Evolutionary conservation across 2,797 vertebrate species (phyloP).

Genomic region (Bradypus variegatus): DNA sequence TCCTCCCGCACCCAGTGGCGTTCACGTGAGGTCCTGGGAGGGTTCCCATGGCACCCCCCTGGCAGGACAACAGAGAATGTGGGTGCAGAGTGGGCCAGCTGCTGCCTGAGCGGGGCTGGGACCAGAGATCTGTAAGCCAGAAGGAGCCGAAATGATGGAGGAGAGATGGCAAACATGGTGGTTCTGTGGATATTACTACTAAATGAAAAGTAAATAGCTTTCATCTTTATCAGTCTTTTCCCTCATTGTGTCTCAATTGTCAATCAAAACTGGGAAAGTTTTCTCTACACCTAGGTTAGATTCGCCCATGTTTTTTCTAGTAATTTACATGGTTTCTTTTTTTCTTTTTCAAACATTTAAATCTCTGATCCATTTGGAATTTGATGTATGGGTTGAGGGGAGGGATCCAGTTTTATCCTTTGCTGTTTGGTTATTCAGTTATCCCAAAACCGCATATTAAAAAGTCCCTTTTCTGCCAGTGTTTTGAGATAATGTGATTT

Average conservation of each 20-base stretch:
- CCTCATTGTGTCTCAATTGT: background rate
- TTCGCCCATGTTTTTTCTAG: background rate
- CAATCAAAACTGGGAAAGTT: background rate
- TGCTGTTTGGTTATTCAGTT: background rate
- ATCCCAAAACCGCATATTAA: background rate
- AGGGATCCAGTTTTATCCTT: background rate
- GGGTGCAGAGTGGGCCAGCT: background rate
- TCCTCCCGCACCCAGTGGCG: background rate
- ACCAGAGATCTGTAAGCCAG: background rate
- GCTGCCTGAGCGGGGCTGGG: background rate
- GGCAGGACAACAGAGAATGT: background rate
- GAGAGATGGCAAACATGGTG: too few species aligned
- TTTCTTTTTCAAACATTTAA: background rate
- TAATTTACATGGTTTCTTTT: background rate
- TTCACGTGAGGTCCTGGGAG: rapidly evolving
- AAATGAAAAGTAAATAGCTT: background rate
- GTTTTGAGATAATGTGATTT: background rate
- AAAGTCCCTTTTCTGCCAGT: background rate
- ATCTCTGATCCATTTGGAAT: background rate
- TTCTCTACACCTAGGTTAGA: background rate
- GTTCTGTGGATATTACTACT: background rate
- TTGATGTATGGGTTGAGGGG: background rate
- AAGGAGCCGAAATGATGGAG: background rate
- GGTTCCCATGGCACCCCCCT: background rate
- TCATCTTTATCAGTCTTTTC: background rate